phyloP scores from a whole-genome alignment of 2,797 vertebrate species.

The Danio aesculapii region DNA sequence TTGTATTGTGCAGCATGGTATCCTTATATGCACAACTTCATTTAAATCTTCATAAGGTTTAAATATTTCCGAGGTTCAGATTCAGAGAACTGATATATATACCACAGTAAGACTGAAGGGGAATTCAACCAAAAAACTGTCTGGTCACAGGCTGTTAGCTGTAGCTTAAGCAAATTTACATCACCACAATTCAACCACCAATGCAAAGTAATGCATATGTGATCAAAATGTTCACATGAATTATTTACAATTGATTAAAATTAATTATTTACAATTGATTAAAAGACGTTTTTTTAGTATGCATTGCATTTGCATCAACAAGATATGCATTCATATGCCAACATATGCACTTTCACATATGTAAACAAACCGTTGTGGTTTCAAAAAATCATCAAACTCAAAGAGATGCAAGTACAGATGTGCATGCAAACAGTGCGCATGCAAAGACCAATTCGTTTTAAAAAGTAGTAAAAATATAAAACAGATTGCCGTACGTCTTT shows the following conservation, averaged over 20 bases:
- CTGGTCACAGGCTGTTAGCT: slow-evolving; percentile 18
- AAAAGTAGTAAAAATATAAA: neutral
- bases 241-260: neutral
- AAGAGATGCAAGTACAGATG: neutral
- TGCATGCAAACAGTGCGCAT: neutral
- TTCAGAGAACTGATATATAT: slow-evolving; percentile 51
- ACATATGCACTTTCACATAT: slow-evolving; percentile 3
- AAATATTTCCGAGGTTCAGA: neutral
- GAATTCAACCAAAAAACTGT: slow-evolving; percentile 45
- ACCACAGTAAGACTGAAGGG: slow-evolving; percentile 50
- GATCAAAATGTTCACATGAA: neutral
- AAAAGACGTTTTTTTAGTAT: neutral
- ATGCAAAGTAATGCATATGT: neutral
- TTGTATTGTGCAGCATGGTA: neutral
- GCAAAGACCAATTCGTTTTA: neutral
- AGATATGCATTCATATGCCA: neutral
- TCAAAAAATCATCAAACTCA: neutral
- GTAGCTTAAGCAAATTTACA: slow-evolving; percentile 14
- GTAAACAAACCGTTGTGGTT: neutral
- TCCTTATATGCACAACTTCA: neutral
- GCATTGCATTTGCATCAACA: neutral
- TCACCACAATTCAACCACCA: slow-evolving; percentile 23
- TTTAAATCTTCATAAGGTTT: neutral
- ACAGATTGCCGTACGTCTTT: neutral
- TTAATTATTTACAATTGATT: neutral